Base-by-base conservation (phyloP, 2,888 invertebrate species). In the Phengaris alcon region DNA sequence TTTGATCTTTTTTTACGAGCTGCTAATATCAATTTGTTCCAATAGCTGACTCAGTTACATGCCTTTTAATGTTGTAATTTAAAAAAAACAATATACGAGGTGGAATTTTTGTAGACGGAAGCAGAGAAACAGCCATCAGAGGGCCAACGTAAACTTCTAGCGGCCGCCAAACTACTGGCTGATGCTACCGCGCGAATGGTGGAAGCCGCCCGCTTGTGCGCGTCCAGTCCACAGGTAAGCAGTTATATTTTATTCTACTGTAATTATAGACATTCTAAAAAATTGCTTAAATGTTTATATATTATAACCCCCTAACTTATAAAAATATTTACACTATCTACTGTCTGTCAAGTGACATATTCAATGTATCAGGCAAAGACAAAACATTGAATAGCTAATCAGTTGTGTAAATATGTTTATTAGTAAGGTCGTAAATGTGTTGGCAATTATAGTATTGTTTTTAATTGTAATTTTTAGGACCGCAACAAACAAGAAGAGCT, bases 181-280 rank as follows among this genome's bases (percentile, higher is more conserved):
- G 99, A 99, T 88, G 99, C 99, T 0, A 99, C 99, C 0, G 97
- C 99, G 0, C 95, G 97, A 80, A 97, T 99, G 96, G 99, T 99
- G 46, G 99, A 99, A 88, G 98, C 99, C 0, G 99, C 99, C 0
- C 94, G 99, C 76, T 96, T 97, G 75, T 99, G 99, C 87, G 98
- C 98, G 0, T 96, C 96, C 46, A 95, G 96, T 83, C 97, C 97
- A 0, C 91, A 92, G 90, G 93, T 91, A 78, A 13, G 15, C 15
- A 0, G 15, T 3, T 57, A 57, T n/a, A 48, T 6, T 8, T 8
- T 57, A 15, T 3, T 9, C 6, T 0, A 15, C 3, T 57, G 8
- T 6, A 54, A 13, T 54, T n/a, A n/a, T n/a, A 3, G 13, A 55
- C 6, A 15, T 57, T 57, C n/a, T n/a, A n/a, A 55, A 8, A 7